A percentile compares a stretch with the other conserved stretches of the same genome.
phyloP scores from a whole-genome alignment of 2,888 invertebrate species.

The Liposcelis brunnea region DNA sequence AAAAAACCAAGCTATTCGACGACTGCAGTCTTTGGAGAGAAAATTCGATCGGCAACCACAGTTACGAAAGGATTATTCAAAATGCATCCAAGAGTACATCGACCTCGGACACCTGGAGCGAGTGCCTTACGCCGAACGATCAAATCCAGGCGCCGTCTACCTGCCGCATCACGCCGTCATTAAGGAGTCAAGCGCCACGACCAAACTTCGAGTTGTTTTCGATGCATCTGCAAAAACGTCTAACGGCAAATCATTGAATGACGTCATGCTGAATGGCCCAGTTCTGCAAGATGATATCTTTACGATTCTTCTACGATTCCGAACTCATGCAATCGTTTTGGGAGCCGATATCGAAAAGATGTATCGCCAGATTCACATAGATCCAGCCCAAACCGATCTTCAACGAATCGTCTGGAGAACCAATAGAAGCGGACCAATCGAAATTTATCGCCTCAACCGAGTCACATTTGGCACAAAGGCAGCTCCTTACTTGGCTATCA shows the following conservation, averaged over 20 bases:
- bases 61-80: constrained; percentile 9
- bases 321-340: constrained; percentile 19
- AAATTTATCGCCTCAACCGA: too few relatives aligned
- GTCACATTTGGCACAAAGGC: background rate
- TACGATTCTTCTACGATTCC: constrained; percentile 11
- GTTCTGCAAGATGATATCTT: background rate
- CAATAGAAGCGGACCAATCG: constrained; percentile 7
- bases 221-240: background rate
- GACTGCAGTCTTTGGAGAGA: constrained; percentile 11
- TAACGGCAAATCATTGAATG: background rate
- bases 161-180: constrained; percentile 19
- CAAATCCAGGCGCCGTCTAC: constrained; percentile 12
- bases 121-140: too few relatives aligned
- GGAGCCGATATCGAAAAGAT: constrained; percentile 24
- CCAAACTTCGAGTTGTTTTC: constrained; percentile 12
- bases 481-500: constrained; percentile 1
- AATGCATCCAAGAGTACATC: constrained; percentile 14
- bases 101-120: constrained; percentile 11
- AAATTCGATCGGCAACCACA: constrained; percentile 11
- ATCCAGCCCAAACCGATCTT: constrained; percentile 17
- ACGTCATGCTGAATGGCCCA: background rate
- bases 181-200: constrained; percentile 17
- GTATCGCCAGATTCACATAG: constrained; percentile 21
- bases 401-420: constrained; percentile 23
- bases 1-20: constrained; percentile 9